Evolutionary conservation across 2,797 vertebrate genomes (phyloP).

Genomic region (Oophaga sylvatica): DNA sequence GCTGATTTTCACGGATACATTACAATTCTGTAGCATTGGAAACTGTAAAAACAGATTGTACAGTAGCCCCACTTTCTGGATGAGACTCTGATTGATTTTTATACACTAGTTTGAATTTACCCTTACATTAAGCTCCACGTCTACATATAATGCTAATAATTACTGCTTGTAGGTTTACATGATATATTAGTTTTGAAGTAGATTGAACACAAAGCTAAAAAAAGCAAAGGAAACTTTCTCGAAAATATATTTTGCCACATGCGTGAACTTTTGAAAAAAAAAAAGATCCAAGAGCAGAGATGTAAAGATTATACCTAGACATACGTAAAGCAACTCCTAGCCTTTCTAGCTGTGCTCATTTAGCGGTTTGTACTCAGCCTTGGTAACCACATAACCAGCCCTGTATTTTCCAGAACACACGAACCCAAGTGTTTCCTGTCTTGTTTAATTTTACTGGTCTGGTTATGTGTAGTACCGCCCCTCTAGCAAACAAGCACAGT

Average conservation of each 20-base stretch:
- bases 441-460: constrained; percentile 33
- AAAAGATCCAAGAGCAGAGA: not conserved
- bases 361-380: constrained; percentile 66
- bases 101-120: no score
- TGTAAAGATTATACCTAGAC: not conserved
- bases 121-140: not conserved
- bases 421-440: constrained; percentile 42
- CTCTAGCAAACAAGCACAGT: constrained; percentile 5
- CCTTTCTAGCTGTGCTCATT: constrained; percentile 61
- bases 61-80: no score
- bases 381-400: constrained; percentile 68
- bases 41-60: no score
- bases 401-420: constrained; percentile 65
- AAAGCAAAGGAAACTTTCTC: not conserved
- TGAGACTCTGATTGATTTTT: no score
- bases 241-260: not conserved
- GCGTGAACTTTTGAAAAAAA: not conserved
- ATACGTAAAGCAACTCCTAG: constrained; percentile 31
- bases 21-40: no score
- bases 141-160: no score
- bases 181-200: no score
- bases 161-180: no score
- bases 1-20: no score
- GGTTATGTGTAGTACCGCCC: constrained; percentile 8
- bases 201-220: not conserved